These are phyloP conservation scores for Salpingus planirostris DNA, from an alignment of 2,888 invertebrate species.

Conservation along the genomic window DNA sequence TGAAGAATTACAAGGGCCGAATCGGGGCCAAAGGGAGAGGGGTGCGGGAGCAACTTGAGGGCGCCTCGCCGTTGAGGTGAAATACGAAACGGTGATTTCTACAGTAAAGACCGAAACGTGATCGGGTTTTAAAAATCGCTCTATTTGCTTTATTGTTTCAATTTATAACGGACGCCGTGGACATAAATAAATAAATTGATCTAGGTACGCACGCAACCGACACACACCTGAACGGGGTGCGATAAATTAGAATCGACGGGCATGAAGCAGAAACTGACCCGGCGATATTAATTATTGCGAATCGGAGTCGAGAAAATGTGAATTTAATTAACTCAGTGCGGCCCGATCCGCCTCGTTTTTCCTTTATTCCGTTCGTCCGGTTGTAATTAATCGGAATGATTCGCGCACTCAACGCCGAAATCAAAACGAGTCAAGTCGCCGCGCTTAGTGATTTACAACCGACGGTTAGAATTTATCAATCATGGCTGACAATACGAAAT, in stretches of 20 bases:
- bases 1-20: background rate
- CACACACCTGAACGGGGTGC: conserved; percentile 8
- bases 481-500: conserved; percentile 13
- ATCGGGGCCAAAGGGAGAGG: no score
- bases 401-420: background rate
- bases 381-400: background rate
- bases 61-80: conserved; percentile 14
- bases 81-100: conserved; percentile 19
- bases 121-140: conserved; percentile 11
- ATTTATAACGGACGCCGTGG: conserved; percentile 4
- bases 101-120: conserved; percentile 17
- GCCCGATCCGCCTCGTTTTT: no score
- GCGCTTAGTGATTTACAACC: conserved; percentile 10
- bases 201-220: conserved; percentile 6
- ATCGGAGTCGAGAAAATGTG: background rate
- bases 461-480: conserved; percentile 13
- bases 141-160: conserved; percentile 7
- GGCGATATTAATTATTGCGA: background rate
- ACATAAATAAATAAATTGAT: conserved; percentile 11
- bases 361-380: background rate
- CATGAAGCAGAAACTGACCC: no score
- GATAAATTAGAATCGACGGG: conserved; percentile 1
- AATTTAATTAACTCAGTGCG: background rate
- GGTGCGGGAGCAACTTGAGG: no score
- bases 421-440: conserved; percentile 2